Evolutionary conservation across 53 echinoderm and acorn worm genomes (phyloP), one percentile per base, ranked within the genome.

Genomic region (Crossaster papposus): DNA sequence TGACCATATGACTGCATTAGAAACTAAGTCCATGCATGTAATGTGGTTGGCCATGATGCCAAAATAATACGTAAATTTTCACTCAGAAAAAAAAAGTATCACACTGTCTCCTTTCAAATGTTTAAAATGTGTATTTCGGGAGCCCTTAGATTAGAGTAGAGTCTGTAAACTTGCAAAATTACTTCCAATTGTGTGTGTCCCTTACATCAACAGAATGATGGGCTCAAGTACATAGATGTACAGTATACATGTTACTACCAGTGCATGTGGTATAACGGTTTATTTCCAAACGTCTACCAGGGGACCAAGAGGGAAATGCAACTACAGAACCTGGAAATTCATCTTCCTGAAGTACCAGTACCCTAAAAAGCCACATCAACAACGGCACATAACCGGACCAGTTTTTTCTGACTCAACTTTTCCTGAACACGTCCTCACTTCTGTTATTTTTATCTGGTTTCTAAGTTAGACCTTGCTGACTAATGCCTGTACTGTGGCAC

Each of bases 371-470:
- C 28, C 63, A 68, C 62, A 44, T 65, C 68, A 26, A 26, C 7
- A 12, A 82, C 82, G 5, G 36, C 82, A 65, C 70, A 14, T 20
- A 30, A 26, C 24, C 82, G 37, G 65, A 44, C 82, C 65, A 36
- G n/a, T 22, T 64, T 65, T n/a, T 82, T 82, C 51, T 82, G 82
- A 82, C 28, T 68, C 82, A 70, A 65, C 65, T 68, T 68, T 65
- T 68, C 82, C 65, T 65, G 78, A 36, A 37, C 33, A 22, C n/a
- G 54, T 29, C 28, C 14, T 35, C 35, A 73, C 74, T 14, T 73
- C 74, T 82, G 82, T 65, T 82, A 64, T 29, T 23, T 14, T 65
- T 30, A 82, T 82, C 68, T 38, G 36, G 33, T 65, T 63, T 10
- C 68, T 28, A 70, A 13, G 32, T 29, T 33, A 70, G 32, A 71